Percentiles rank a stretch among this genome's conserved stretches.
Conservation (phyloP, 2,797 vertebrate species). For the Cossypha caffra region DNA sequence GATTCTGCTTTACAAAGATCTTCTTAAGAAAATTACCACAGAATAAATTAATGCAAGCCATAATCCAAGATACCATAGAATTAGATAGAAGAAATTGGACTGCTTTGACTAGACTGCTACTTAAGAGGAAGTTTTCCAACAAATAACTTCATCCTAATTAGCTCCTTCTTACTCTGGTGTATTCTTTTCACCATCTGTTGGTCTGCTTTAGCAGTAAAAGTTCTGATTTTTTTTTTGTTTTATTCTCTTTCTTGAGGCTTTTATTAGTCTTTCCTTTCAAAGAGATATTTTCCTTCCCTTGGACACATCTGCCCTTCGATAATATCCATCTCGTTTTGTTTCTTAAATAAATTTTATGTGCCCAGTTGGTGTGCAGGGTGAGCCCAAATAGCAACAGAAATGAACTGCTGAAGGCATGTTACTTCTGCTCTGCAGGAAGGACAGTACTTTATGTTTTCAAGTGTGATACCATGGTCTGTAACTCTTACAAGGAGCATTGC, state of each 20-base stretch:
- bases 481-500: background rate
- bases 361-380: background rate
- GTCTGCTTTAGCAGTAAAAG: background rate
- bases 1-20: background rate
- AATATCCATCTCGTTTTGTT: background rate
- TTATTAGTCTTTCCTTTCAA: background rate
- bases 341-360: background rate
- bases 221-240: background rate
- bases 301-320: background rate
- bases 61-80: background rate
- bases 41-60: background rate
- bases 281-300: background rate
- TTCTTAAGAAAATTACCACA: background rate
- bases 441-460: background rate
- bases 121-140: background rate
- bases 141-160: background rate
- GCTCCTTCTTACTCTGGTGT: background rate
- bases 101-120: background rate
- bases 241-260: background rate
- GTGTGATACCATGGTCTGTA: background rate
- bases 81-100: background rate
- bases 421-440: background rate
- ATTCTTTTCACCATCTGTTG: background rate
- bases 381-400: background rate
- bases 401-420: background rate